phyloP scores from a whole-genome alignment of 2,888 invertebrate genomes.

The Oligia fasciuncula region DNA sequence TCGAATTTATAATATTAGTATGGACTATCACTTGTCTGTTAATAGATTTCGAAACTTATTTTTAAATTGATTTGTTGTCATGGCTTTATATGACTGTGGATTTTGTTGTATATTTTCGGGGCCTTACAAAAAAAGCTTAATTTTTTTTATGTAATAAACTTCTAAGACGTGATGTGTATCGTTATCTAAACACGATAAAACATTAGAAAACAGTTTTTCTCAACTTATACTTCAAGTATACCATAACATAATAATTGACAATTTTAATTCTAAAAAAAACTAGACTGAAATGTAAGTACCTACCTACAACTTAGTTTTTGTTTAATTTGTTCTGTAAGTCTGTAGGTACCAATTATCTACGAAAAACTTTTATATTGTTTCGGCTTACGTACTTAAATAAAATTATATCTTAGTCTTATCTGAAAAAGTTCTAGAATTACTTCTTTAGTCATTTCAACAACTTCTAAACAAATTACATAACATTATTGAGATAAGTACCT shows the following conservation, averaged over 20 bases:
- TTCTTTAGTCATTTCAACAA: conserved; percentile 12
- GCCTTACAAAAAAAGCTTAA: no score
- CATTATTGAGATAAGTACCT: neutral
- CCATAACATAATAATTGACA: neutral
- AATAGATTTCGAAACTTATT: no score
- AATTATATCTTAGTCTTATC: neutral
- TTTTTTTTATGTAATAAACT: no score
- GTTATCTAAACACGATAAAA: no score
- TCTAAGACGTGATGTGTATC: no score
- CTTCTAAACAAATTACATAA: conserved; percentile 10
- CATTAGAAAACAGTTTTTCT: no score
- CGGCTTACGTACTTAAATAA: neutral
- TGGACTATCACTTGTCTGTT: no score
- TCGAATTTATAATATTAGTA: no score
- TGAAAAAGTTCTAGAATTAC: conserved; percentile 2
- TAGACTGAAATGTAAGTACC: neutral
- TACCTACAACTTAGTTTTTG: neutral
- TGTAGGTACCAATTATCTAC: neutral
- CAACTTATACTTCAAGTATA: no score
- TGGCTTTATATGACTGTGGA: no score
- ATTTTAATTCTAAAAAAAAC: neutral
- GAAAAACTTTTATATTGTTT: neutral
- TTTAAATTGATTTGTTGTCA: no score
- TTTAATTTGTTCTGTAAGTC: neutral
- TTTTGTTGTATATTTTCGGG: no score